Evolutionary conservation across 1,140 invertebrate species (phyloP).

Genomic region (Tetramorium parvispinum): DNA sequence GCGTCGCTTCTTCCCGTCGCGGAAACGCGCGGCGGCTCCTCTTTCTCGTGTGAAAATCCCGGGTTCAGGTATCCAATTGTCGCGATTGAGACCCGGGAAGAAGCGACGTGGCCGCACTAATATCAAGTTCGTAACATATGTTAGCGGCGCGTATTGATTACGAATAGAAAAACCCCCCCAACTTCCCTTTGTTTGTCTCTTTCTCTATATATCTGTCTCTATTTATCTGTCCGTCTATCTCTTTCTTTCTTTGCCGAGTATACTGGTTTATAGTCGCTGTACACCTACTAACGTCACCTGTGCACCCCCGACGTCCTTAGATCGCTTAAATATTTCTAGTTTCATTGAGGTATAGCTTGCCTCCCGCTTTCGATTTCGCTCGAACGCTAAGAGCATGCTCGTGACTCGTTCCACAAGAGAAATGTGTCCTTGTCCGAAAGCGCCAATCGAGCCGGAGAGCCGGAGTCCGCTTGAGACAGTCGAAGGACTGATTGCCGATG

Average conservation of each 20-base stretch:
- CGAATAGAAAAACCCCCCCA: neutral
- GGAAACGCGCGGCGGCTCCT: neutral
- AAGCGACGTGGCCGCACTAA: slow-evolving; percentile 20
- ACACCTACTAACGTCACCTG: slow-evolving; percentile 56
- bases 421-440: slow-evolving; percentile 38
- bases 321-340: slow-evolving; percentile 56
- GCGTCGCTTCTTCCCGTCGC: slow-evolving; percentile 41
- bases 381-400: slow-evolving; percentile 64
- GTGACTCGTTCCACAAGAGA: slow-evolving; percentile 38
- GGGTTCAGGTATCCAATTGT: neutral
- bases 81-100: neutral
- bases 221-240: neutral
- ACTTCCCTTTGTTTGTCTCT: neutral
- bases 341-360: slow-evolving; percentile 45
- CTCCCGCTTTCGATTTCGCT: slow-evolving; percentile 31
- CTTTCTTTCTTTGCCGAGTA: neutral
- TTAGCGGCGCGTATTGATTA: slow-evolving; percentile 10
- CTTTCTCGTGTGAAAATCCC: neutral
- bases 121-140: neutral
- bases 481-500: neutral
- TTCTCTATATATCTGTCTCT: neutral
- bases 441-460: neutral
- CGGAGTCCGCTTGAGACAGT: slow-evolving; percentile 1
- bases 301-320: slow-evolving; percentile 23
- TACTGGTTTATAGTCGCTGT: slow-evolving; percentile 38